These are phyloP conservation scores for Chamaea fasciata DNA, from an alignment of 2,113 vertebrate genomes.

Conservation along the genomic window DNA sequence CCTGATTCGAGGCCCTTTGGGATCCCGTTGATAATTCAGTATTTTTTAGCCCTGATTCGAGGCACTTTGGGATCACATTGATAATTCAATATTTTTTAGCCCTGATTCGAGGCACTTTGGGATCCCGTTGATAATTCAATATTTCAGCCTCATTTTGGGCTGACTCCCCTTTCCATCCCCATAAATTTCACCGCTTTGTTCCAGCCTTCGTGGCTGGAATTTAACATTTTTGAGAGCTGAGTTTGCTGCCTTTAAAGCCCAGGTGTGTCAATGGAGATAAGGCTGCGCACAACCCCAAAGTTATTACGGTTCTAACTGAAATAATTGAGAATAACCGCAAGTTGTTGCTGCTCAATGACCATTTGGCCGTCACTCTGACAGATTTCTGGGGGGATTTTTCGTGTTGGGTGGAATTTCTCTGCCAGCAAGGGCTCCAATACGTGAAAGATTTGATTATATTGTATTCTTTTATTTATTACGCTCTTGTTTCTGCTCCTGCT, in stretches of 20 bases:
- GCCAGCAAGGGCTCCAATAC: neutral
- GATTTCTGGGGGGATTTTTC: neutral
- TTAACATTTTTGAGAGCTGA: neutral
- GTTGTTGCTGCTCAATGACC: neutral
- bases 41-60: no score
- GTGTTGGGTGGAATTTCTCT: neutral
- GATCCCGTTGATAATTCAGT: neutral
- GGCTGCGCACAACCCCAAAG: neutral
- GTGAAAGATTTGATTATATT: neutral
- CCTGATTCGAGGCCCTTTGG: no score
- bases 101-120: no score
- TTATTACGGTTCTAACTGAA: neutral
- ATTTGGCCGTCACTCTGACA: neutral
- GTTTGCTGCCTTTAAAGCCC: neutral
- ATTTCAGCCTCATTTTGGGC: neutral
- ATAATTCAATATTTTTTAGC: neutral
- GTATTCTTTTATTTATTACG: neutral
- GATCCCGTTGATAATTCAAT: neutral
- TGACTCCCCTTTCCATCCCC: neutral
- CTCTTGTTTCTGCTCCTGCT: neutral
- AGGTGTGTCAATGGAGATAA: neutral
- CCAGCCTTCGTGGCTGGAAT: neutral
- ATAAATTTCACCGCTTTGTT: rapidly evolving
- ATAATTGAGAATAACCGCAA: neutral
- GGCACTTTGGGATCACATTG: no score